Evolutionary conservation across 2,888 invertebrate genomes (phyloP), one percentile per base, ranked within the genome.

Genomic region (Apantesis nais): DNA sequence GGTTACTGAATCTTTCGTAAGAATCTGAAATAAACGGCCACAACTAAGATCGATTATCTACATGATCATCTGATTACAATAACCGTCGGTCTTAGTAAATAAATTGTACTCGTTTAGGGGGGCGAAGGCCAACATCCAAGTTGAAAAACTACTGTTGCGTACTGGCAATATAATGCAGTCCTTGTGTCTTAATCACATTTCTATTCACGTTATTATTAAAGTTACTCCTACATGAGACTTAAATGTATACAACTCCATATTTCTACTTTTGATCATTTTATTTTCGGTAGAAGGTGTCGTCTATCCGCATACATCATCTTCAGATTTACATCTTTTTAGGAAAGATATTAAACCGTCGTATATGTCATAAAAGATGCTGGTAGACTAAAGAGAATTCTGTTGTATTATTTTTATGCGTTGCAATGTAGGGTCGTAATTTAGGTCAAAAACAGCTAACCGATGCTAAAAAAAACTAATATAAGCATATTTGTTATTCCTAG

Each of bases 1-100:
- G 0, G 98, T 98, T n/a, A 98, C 98, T 8, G 97, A 98, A 90
- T 98, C 98, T 94, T 97, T 98, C 60, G 90, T 91, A 52, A 91
- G 84, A 66, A 90, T 70, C 98, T 98, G 82, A 97, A 95, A 98
- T 93, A 68, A 96, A 34, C 37, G 37, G 25, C 61, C 31, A 65
- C 14, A 34, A n/a, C 8, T 22, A 48, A 31, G 7, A n/a, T 34
- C 16, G 4, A 48, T 31, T 52, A n/a, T 65, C 9, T 16, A 25
- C 9, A 34, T 34, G 9, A 65, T 31, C 1, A 52, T 29, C 16
- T 5, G 58, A 58, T 2, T 25, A 58, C 19, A 48, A 1, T 22
- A 48, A 48, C 3, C 48, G 22, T 48, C 2, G 2, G 16, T 44
- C 14, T 4, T 8, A 44, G 16, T 16, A 44, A 44, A 44, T 16